phyloP scores from a whole-genome alignment of 2,113 vertebrate genomes.

The Telmatochromis sp. region DNA sequence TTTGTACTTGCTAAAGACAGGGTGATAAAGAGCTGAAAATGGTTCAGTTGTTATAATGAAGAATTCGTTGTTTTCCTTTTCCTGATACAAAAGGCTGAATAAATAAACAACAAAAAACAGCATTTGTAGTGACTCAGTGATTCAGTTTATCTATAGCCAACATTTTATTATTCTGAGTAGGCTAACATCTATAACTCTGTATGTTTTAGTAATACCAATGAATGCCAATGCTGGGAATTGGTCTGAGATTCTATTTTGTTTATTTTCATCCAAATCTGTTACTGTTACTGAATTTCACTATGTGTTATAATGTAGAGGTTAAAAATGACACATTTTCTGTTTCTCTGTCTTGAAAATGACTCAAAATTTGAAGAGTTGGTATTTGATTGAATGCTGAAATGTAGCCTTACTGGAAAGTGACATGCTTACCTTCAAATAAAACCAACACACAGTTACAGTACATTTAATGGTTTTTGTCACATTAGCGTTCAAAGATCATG shows the following conservation, averaged over 20 bases:
- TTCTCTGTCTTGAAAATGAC: not conserved
- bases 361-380: not conserved
- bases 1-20: not conserved
- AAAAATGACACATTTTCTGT: not conserved
- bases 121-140: not conserved
- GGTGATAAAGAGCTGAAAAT: not conserved
- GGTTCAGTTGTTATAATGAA: not conserved
- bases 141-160: not conserved
- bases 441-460: not conserved
- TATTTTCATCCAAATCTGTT: not conserved
- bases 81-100: not conserved
- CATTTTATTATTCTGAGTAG: not conserved
- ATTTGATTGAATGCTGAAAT: not conserved
- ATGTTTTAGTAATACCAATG: too few relatives aligned
- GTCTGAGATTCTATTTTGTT: not conserved
- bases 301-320: not conserved
- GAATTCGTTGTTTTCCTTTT: not conserved
- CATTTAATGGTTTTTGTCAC: not conserved
- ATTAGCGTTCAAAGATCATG: not conserved
- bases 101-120: not conserved
- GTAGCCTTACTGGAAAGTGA: not conserved
- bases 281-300: not conserved
- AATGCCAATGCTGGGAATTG: not conserved
- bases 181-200: not conserved
- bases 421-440: not conserved